A percentile compares a stretch with the other conserved stretches of the same genome.
These are phyloP conservation scores for Rhamnusium bicolor DNA, from an alignment of 2,888 invertebrate species.

Conservation along the genomic window DNA sequence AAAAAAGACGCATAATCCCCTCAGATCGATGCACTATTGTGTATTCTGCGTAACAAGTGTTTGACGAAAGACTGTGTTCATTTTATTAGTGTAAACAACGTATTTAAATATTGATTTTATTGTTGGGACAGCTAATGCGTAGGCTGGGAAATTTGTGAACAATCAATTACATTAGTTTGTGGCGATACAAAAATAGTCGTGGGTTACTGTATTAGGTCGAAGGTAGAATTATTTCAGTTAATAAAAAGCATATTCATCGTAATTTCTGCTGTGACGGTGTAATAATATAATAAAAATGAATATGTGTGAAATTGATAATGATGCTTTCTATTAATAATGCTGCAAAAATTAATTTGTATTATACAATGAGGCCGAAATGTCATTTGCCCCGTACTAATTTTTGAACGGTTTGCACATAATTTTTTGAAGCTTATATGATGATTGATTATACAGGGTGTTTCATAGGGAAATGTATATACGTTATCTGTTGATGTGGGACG, in stretches of 20 bases:
- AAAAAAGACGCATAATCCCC: not conserved
- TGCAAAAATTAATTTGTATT: not conserved
- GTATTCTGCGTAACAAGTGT: not conserved
- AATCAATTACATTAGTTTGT: constrained; percentile 2
- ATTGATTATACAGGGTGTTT: too few relatives aligned
- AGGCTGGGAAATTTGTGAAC: not conserved
- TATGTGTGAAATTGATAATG: not conserved
- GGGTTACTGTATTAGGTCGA: not conserved
- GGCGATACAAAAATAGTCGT: not conserved
- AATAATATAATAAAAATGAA: too few relatives aligned
- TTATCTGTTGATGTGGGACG: too few relatives aligned
- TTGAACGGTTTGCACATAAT: too few relatives aligned
- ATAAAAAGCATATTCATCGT: not conserved
- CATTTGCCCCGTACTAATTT: too few relatives aligned
- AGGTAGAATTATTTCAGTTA: not conserved
- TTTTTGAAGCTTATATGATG: too few relatives aligned
- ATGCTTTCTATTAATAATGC: too few relatives aligned
- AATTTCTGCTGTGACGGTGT: not conserved
- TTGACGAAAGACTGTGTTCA: constrained; percentile 16
- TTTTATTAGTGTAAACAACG: constrained; percentile 1
- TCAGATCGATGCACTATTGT: not conserved
- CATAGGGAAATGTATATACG: too few relatives aligned
- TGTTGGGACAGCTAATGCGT: not conserved
- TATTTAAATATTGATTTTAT: constrained; percentile 17
- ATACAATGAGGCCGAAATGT: too few relatives aligned